Conservation (phyloP, 2,113 vertebrate species). For the Dunckerocampus dactyliophorus region DNA sequence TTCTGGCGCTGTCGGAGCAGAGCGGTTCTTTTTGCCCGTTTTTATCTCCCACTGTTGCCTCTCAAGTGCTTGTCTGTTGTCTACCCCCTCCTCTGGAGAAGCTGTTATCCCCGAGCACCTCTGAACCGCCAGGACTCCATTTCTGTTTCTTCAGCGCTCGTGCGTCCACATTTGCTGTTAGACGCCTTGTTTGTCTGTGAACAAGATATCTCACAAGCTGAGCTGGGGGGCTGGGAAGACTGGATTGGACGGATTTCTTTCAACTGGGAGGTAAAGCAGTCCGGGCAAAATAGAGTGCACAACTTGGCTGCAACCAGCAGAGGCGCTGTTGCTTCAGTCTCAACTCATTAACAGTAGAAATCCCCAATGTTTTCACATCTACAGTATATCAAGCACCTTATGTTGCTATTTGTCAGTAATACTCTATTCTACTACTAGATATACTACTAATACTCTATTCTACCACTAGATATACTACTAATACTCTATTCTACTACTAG, state of each 20-base stretch:
- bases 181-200: background rate
- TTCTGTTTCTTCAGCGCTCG: background rate
- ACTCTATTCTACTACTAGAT: too few relatives aligned
- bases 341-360: too few relatives aligned
- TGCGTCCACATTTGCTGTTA: background rate
- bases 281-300: too few relatives aligned
- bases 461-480: too few relatives aligned
- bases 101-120: background rate
- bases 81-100: background rate
- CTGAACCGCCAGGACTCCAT: background rate
- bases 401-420: too few relatives aligned
- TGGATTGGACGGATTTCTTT: background rate
- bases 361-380: too few relatives aligned
- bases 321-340: too few relatives aligned
- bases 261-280: too few relatives aligned
- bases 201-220: background rate
- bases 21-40: background rate
- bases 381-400: too few relatives aligned
- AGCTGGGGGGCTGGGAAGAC: background rate
- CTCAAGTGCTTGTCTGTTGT: slow-evolving; percentile 15
- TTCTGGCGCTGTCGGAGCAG: background rate
- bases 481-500: too few relatives aligned
- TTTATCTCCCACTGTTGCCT: slow-evolving; percentile 1
- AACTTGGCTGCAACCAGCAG: too few relatives aligned
- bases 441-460: too few relatives aligned